phyloP scores from a whole-genome alignment of 2,888 invertebrate species.

The Apotomis capreana region DNA sequence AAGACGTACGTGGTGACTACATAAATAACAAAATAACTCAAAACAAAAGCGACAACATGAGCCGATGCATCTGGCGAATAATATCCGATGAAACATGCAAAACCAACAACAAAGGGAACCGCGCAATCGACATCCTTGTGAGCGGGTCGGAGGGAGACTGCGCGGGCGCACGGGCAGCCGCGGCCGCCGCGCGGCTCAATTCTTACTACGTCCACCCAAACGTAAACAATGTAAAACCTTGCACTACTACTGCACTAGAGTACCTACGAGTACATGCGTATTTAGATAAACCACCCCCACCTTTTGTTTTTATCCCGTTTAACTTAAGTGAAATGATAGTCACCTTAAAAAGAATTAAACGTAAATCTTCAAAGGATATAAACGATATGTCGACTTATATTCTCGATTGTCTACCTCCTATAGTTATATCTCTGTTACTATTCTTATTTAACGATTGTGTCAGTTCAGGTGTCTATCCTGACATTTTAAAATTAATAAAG shows the following conservation, averaged over 20 bases:
- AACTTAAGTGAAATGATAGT: background rate
- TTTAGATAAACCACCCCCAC: background rate
- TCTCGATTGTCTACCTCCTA: no score
- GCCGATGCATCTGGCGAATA: background rate
- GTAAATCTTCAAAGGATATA: background rate
- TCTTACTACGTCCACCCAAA: background rate
- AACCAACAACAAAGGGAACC: background rate
- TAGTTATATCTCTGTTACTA: no score
- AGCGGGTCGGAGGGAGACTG: background rate
- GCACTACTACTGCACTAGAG: background rate
- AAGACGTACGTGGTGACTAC: background rate
- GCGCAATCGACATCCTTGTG: background rate
- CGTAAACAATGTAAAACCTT: background rate
- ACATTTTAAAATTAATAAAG: background rate
- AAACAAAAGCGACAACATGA: no score
- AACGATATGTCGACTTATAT: no score
- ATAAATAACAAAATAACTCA: background rate
- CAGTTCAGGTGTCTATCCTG: background rate
- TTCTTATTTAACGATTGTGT: background rate
- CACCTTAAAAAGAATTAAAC: background rate
- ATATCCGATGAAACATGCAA: conserved; percentile 3
- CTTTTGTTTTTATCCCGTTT: background rate
- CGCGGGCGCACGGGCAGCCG: background rate
- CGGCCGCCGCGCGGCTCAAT: background rate
- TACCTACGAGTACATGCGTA: background rate